Evolutionary conservation across 2,113 vertebrate species (phyloP), one percentile per base, ranked within the genome.

Genomic region (Orientallactaga bullata): DNA sequence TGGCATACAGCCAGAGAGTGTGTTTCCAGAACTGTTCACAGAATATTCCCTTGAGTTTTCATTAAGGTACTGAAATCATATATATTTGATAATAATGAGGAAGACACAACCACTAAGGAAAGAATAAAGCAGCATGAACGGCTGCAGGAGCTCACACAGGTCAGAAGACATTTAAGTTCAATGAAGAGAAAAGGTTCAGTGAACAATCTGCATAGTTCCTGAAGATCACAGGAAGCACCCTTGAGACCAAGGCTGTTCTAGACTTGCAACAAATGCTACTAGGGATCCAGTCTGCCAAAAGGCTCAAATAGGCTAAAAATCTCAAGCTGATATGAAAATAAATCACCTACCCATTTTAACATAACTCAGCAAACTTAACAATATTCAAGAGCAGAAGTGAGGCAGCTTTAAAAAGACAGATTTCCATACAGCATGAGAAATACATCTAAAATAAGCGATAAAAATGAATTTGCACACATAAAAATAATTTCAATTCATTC

Each of bases 401-500:
- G 23, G 18, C 42, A 82, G 35, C 18, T 61, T 72, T 37, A 21
- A 91, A 60, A 51, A n/a, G 21, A 32, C 86, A 0, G 1, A 68
- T 32, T 78, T 42, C 3, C 80, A 26, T 63, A 61, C 24, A 73
- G 37, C 28, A 85, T 79, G 79, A 74, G 66, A 79, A 84, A 85
- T n/a, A 93, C 51, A 91, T 73, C 77, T 78, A 37, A 88, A 88
- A 63, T 83, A 90, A 78, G 2, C 47, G 23, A 89, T 15, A 78
- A 76, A 72, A 74, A 65, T 37, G 77, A 21, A 30, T 68, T 84
- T 16, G 11, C 30, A 79, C 42, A 51, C 58, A 26, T 68, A 18
- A 66, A 73, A 82, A 79, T 26, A 90, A 35, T 16, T 51, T 42
- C 3, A 93, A 47, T 83, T 83, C 15, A 42, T 61, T 84, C 1